Base-by-base conservation (phyloP, 2,888 invertebrate species). In the Leptarthrus brevirostris region DNA sequence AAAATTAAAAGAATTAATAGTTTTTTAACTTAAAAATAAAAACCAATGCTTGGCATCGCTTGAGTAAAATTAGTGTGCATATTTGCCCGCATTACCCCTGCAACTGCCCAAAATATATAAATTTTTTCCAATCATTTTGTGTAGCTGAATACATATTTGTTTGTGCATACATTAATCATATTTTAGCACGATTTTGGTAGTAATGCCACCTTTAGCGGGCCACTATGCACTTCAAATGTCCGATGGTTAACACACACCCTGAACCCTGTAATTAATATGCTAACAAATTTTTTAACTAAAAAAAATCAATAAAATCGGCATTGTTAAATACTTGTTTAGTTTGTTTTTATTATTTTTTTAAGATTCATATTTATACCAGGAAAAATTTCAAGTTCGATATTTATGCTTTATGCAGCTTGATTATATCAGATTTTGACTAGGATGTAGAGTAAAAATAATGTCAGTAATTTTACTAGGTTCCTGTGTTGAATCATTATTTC, bases 201-300 rank as follows among this genome's bases (percentile, higher is more conserved):
- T 44, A 44, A 2, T 22, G 6, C 6, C 10, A 20, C 22, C 44
- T 56, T 36, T 56, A 44, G 24, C 40, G 71, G 71, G 40, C 71
- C 54, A 71, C 71, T 71, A 71, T 71, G 71, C 71, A 71, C 14
- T 40, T 70, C 73, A 58, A 79, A 84, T 85, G 84, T 85, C 84
- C 82, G 81, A 82, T 84, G 84, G 84, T 85, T 84, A 78, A 84
- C 83, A 85, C 84, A 84, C 84, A 52, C 52, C 73, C 61, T 44
- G 14, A 47, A 74, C 66, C 66, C 66, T 66, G 66, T 66, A 66
- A 66, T 66, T 66, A 66, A 66, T 61, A 61, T 54, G 54, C 54
- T 54, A 53, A 71, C 70, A 54, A 53, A 71, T 30, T 30, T 30
- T 30, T 1, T 1, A 30, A 1, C 8, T 30, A 6, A 1, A 1